A percentile compares a stretch with the other conserved stretches of the same genome.
These are phyloP conservation scores for Polypedilum pembai DNA, from an alignment of 1,140 invertebrate genomes.

Conservation along the genomic window DNA sequence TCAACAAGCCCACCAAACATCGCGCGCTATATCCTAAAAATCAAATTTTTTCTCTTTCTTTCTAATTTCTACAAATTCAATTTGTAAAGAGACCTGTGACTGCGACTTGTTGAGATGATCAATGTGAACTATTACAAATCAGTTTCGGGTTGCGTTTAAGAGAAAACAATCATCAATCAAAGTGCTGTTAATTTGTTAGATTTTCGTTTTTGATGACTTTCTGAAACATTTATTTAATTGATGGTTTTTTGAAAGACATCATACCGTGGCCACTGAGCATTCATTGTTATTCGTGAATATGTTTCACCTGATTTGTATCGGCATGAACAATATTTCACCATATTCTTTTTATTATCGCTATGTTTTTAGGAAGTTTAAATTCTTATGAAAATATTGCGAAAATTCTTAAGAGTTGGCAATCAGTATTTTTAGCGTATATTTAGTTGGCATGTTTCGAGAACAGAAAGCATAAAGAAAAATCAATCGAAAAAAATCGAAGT, in stretches of 20 bases:
- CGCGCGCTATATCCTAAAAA: no score
- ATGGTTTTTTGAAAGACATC: constrained; percentile 16
- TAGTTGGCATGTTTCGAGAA: not conserved
- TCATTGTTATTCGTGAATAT: constrained; percentile 4
- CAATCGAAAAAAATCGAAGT: not conserved
- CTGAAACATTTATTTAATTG: constrained; percentile 27
- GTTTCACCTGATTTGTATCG: constrained; percentile 23
- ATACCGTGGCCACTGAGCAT: not conserved
- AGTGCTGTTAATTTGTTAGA: constrained; percentile 27
- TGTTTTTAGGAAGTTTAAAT: no score
- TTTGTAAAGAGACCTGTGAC: not conserved
- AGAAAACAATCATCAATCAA: constrained; percentile 27
- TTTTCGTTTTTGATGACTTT: constrained; percentile 16
- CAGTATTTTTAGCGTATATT: no score
- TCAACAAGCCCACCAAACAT: no score
- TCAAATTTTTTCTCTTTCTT: not conserved
- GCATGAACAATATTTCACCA: not conserved
- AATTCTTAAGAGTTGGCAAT: no score
- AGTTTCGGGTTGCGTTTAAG: not conserved
- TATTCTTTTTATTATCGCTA: not conserved
- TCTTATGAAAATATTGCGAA: no score
- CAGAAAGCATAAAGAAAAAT: not conserved
- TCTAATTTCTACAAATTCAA: not conserved
- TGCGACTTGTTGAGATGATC: constrained; percentile 16
- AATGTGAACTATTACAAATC: constrained; percentile 6